phyloP scores from a whole-genome alignment of 1,140 invertebrate species.

The Caenorhabditis inopinata region DNA sequence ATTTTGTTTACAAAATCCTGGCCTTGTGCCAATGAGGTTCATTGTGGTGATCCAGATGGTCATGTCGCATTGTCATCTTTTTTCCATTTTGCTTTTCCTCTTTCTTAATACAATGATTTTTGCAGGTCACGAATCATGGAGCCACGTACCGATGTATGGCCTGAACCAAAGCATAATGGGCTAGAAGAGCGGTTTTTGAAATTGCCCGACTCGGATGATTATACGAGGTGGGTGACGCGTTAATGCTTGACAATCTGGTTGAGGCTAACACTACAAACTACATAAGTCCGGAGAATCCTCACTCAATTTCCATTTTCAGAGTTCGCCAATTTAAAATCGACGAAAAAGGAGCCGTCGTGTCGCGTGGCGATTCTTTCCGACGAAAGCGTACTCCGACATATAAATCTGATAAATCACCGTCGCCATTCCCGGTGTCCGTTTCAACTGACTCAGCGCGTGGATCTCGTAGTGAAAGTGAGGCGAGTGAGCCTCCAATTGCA shows the following conservation, averaged over 20 bases:
- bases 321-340: conserved; percentile 54
- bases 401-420: conserved; percentile 38
- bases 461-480: conserved; percentile 12
- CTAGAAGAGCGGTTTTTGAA: conserved; percentile 49
- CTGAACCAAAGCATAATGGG: conserved; percentile 33
- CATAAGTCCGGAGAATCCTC: no score
- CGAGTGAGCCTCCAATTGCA: not conserved
- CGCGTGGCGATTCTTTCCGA: conserved; percentile 48
- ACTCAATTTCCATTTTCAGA: conserved; percentile 23
- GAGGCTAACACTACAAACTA: no score
- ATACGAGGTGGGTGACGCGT: conserved; percentile 20
- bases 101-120: not conserved
- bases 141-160: conserved; percentile 49
- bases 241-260: no score
- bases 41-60: no score
- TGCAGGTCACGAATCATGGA: conserved; percentile 36
- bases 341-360: conserved; percentile 51
- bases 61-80: not conserved
- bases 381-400: conserved; percentile 41
- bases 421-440: conserved; percentile 29
- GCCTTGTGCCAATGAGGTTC: no score
- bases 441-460: conserved; percentile 21
- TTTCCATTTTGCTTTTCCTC: no score
- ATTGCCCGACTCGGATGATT: conserved; percentile 49
- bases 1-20: no score